Base-by-base conservation (phyloP, 2,888 invertebrate genomes). In the Caenorhabditis macrosperma region DNA sequence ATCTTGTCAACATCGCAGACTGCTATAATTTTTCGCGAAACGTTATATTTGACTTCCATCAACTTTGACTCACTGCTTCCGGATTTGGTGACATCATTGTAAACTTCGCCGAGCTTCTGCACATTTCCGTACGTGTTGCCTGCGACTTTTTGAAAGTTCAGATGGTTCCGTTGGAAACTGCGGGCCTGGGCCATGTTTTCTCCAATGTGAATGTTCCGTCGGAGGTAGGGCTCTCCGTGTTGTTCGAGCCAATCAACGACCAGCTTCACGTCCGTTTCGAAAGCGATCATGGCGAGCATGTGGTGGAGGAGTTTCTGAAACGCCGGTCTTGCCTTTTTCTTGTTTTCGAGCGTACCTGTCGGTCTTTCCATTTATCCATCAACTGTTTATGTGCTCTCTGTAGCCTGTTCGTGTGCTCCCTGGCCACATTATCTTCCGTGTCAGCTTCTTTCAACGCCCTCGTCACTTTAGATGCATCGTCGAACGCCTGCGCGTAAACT, bases 241-340 rank as follows among this genome's bases (percentile, higher is more conserved):
- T 86, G 75, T n/a, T 89, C 85, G 41, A 90, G 78, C 90, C 90
- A 90, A 35, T 87, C 86, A 9, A 89, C 79, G 1, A 89, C 89
- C 52, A 82, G 67, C 46, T 82, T 79, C 5, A 82, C 81, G 69
- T 87, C 87, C 2, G 83, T 81, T 52, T 87, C 82, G 50, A 87
- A 85, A 15, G 84, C 86, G 10, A 82, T 83, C 55, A 80, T 67
- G 0, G 87, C 85, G 15, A 82, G 77, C 68, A 85, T 68, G 20
- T 82, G 77, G 33, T 82, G 80, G 12, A 86, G 68, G 1, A 69
- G 46, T 28, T 74, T 64, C 85, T 85, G 17, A 7, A 78, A 63
- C 5, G 33, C 6, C 33, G 9, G 9, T 33, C 9, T 33, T 33
- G 5, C 9, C 10, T 33, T n/a, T 50, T 41, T 20, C 15, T 44